Conservation (phyloP, 2,797 vertebrate species). For the Galagoides demidoff region DNA sequence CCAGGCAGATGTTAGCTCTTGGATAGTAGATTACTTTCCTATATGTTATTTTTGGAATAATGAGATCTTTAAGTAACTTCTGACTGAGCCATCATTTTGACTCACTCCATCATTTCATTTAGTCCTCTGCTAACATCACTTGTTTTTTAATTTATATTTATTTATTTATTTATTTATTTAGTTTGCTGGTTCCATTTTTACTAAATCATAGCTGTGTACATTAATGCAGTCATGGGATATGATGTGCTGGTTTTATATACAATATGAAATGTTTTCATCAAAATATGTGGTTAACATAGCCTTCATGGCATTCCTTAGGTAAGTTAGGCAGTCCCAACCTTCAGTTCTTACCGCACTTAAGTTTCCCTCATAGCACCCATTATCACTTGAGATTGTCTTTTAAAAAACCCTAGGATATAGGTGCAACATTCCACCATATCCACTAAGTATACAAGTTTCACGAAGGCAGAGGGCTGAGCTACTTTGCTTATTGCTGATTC, state of each 20-base stretch:
- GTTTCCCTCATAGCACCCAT: neutral
- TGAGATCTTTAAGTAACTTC: constrained; percentile 20
- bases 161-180: too few species aligned
- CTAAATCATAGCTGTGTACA: too few species aligned
- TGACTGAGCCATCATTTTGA: neutral
- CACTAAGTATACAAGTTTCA: neutral
- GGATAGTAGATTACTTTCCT: neutral
- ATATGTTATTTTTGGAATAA: constrained; percentile 16
- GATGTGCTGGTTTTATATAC: too few species aligned
- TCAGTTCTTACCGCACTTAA: neutral
- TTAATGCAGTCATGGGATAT: too few species aligned
- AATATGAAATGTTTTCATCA: too few species aligned
- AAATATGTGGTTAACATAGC: too few species aligned
- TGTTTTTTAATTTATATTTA: too few species aligned
- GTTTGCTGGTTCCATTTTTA: too few species aligned
- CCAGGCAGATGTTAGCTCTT: neutral
- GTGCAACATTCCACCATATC: neutral
- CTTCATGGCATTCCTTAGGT: neutral
- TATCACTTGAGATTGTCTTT: neutral
- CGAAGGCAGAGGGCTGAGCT: neutral
- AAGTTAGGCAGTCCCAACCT: neutral
- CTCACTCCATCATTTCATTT: neutral
- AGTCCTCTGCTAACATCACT: neutral
- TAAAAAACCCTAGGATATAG: neutral
- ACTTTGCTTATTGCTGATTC: neutral